phyloP scores from a whole-genome alignment of 37 sponge, comb jelly and placozoan genomes.

The Cliona cf. orientalis region DNA sequence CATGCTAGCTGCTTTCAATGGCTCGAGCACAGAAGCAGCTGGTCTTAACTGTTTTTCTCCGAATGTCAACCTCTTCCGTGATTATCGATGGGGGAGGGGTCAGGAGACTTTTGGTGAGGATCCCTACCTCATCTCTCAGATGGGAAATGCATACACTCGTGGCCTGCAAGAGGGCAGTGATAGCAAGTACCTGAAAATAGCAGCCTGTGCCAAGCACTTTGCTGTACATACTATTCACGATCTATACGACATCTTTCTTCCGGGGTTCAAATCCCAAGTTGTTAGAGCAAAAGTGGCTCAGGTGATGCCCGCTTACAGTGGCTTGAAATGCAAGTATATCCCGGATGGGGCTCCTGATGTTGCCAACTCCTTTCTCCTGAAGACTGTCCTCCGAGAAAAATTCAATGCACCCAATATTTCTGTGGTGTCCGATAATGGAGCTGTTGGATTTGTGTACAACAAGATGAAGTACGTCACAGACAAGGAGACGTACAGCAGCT shows the following conservation, averaged over 20 bases:
- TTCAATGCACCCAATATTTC: constrained; percentile 68
- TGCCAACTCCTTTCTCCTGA: constrained; percentile 66
- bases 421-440: constrained; percentile 66
- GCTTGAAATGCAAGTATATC: constrained; percentile 23
- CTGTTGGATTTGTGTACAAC: constrained; percentile 27
- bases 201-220: constrained; percentile 79
- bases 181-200: constrained; percentile 60
- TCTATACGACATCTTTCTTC: constrained; percentile 70
- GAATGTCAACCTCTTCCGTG: constrained; percentile 80
- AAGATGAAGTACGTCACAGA: constrained; percentile 39
- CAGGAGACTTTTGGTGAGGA: constrained; percentile 80
- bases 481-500: constrained; percentile 41
- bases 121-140: constrained; percentile 58
- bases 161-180: constrained; percentile 70
- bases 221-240: constrained; percentile 78
- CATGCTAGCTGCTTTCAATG: constrained; percentile 52
- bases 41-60: constrained; percentile 87
- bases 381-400: constrained; percentile 57
- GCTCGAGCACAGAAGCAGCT: constrained; percentile 80
- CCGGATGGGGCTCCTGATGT: constrained; percentile 68
- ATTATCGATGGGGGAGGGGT: constrained; percentile 79
- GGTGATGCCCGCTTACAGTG: constrained; percentile 84
- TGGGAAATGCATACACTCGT: constrained; percentile 58
- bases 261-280: constrained; percentile 79
- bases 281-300: constrained; percentile 63